Percentiles rank a stretch among this genome's conserved stretches.
phyloP scores from a whole-genome alignment of 2,888 invertebrate species.

The Norana najaformis region DNA sequence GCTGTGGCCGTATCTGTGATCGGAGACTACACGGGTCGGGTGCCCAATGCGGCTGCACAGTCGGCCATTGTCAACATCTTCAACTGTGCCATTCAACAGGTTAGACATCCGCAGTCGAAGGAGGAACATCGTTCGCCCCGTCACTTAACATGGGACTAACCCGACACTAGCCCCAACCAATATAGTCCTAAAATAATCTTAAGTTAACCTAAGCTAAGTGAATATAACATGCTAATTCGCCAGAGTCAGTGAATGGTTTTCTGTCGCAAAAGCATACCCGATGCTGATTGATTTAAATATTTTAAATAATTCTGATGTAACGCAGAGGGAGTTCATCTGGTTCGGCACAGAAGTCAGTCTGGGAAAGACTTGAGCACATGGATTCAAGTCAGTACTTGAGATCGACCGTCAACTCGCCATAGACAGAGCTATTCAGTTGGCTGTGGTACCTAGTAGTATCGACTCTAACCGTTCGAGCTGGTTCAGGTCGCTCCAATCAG shows the following conservation, averaged over 20 bases:
- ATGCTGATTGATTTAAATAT: background rate
- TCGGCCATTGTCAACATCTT: conserved; percentile 50
- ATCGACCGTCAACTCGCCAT: too few species aligned
- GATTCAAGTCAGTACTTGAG: too few species aligned
- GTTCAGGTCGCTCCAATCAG: too few species aligned
- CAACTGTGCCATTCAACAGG: conserved; percentile 48
- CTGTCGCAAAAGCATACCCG: background rate
- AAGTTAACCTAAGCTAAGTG: too few species aligned
- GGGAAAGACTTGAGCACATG: too few species aligned
- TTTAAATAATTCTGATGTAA: background rate
- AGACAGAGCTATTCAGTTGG: too few species aligned
- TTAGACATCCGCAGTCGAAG: conserved; percentile 6
- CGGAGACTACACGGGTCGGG: conserved; percentile 51
- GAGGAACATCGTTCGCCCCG: too few species aligned
- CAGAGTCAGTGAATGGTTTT: background rate
- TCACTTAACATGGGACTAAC: background rate
- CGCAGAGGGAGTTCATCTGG: background rate
- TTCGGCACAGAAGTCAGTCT: too few species aligned
- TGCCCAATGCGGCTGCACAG: conserved; percentile 50
- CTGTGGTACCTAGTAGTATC: too few species aligned
- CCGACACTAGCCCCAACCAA: background rate
- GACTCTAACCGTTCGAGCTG: too few species aligned
- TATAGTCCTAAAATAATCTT: background rate
- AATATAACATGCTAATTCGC: background rate
- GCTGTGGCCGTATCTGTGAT: conserved; percentile 54